Conservation (phyloP, 2,797 vertebrate species). For the Helicolenus hilgendorfi region DNA sequence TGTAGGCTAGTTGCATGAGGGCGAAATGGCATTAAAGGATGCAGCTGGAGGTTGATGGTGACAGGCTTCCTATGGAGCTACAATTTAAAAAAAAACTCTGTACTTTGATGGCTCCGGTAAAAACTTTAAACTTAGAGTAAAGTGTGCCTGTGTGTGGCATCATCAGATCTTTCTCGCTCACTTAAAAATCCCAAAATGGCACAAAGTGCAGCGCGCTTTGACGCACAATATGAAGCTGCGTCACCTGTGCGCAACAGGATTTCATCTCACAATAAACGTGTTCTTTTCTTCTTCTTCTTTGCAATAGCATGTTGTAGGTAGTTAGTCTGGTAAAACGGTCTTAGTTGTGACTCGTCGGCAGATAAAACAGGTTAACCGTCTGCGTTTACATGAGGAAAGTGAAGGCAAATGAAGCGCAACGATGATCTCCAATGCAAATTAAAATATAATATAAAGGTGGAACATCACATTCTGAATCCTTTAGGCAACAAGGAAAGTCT, state of each 20-base stretch:
- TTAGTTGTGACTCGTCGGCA: neutral
- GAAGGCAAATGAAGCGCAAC: neutral
- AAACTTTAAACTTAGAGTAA: neutral
- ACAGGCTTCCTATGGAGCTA: neutral
- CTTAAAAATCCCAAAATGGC: neutral
- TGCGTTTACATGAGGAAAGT: neutral
- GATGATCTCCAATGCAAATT: neutral
- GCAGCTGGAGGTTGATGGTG: neutral
- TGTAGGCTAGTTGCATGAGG: neutral
- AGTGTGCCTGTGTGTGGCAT: neutral
- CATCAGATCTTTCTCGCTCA: neutral
- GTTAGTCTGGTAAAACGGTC: neutral
- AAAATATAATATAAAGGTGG: neutral
- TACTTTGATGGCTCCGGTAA: neutral
- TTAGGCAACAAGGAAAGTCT: neutral
- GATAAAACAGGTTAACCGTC: neutral
- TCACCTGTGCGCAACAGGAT: conserved; percentile 3
- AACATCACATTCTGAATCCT: neutral
- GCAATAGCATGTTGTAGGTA: neutral
- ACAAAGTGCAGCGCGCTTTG: neutral
- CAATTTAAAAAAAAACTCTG: neutral
- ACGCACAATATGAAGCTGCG: neutral
- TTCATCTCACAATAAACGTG: neutral
- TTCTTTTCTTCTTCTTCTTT: neutral
- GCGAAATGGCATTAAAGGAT: conserved; percentile 14